Base-by-base conservation (phyloP, 2,888 invertebrate species). In the Tillus elongatus region DNA sequence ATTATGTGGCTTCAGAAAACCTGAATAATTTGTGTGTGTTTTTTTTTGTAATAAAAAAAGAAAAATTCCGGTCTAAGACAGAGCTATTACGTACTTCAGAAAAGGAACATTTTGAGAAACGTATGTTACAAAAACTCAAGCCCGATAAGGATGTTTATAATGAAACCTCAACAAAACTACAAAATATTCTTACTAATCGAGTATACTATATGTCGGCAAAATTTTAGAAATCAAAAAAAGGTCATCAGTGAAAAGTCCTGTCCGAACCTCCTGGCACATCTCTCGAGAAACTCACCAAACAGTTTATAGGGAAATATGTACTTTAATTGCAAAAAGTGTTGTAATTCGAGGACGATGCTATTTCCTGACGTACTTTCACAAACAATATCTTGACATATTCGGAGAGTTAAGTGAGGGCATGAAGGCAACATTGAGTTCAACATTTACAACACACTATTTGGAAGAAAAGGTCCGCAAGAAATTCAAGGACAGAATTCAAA, bases 401-500 rank as follows among this genome's bases (percentile, higher is more conserved):
- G n/a, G n/a, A n/a, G n/a, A n/a, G n/a, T n/a, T n/a, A n/a, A n/a
- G n/a, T n/a, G n/a, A n/a, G n/a, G n/a, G n/a, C n/a, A n/a, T n/a
- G n/a, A n/a, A n/a, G n/a, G n/a, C n/a, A n/a, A n/a, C n/a, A n/a
- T n/a, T n/a, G n/a, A n/a, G n/a, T n/a, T n/a, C n/a, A n/a, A n/a
- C n/a, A n/a, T n/a, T n/a, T n/a, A n/a, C n/a, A n/a, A n/a, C n/a
- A n/a, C n/a, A n/a, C n/a, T n/a, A n/a, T n/a, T n/a, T n/a, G n/a
- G n/a, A n/a, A 15, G 36, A 39, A 36, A 36, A 39, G 10, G 36
- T 36, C 3, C 15, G 11, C 13, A 30, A 37, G 2, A 40, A 37
- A 34, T 40, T 40, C 27, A 8, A 1, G 12, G 31, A 28, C 12
- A 34, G 31, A 37, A 37, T 40, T 6, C 34, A 40, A 40, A 37